These are phyloP conservation scores for Chloebia gouldiae DNA, from an alignment of 2,113 vertebrate genomes.

Conservation along the genomic window DNA sequence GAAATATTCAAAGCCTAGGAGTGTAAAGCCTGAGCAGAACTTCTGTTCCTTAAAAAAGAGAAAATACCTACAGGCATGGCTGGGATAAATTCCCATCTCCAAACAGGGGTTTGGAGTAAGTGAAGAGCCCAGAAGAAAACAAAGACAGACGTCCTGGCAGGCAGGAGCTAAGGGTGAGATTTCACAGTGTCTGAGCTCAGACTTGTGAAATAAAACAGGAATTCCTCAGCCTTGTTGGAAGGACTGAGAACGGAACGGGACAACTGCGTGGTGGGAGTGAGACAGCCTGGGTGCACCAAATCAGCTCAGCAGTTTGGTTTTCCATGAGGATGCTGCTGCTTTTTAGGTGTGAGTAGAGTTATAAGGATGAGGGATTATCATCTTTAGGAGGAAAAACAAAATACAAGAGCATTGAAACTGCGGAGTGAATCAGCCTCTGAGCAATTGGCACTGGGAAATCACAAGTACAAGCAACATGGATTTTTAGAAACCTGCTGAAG, in stretches of 20 bases:
- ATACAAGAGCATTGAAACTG: not conserved
- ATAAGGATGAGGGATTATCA: not conserved
- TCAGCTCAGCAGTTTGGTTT: not conserved
- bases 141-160: slow-evolving; percentile 5
- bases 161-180: slow-evolving; percentile 20
- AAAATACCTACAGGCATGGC: not conserved
- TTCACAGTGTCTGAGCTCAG: slow-evolving; percentile 26
- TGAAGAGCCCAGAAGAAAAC: slow-evolving; percentile 15
- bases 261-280: not conserved
- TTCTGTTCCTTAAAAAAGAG: not conserved
- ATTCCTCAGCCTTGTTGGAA: not conserved
- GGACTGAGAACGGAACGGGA: rapidly evolving
- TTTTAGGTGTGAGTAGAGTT: not conserved
- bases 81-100: not conserved
- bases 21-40: not conserved
- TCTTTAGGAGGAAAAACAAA: not conserved
- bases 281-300: not conserved
- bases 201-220: not conserved
- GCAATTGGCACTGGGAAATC: not conserved
- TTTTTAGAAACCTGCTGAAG: slow-evolving; percentile 44
- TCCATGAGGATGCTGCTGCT: not conserved
- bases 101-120: not conserved
- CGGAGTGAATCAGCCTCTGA: not conserved
- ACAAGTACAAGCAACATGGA: not conserved
- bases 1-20: not conserved